Base-by-base conservation (phyloP, 2,797 vertebrate genomes). In the Malurus splendens region DNA sequence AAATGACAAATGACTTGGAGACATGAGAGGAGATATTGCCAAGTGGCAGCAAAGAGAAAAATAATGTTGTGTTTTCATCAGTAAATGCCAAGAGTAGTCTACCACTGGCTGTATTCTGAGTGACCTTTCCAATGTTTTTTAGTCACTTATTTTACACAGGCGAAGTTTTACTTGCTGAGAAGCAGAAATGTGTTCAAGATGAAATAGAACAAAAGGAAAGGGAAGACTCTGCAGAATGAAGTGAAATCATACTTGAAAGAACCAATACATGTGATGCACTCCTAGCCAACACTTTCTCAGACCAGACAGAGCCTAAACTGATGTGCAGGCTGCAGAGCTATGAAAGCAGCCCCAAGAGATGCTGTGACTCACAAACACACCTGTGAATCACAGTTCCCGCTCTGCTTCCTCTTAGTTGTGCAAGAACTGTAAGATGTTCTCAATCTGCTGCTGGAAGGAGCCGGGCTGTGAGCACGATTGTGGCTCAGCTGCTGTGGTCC, bases 1-100 rank as follows among this genome's bases (percentile, higher is more conserved):
- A 81, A 89, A 76, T 23, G 16, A 70, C 17, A 85, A 82, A 83
- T 38, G 6, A 82, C 68, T 90, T 55, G 19, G 28, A 92, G 33
- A 15, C 32, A 39, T 28, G 44, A 89, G 51, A 81, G 28, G 47
- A 89, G 47, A 83, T 24, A 68, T 33, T 86, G 85, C 80, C 92
- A 93, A 93, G 67, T 57, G 64, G 60, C 85, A 86, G 82, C 66
- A 76, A 86, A 86, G 64, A 86, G 47, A 87, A 90, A 94, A 95
- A 89, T 81, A 89, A 80, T 68, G 28, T 79, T 90, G 59, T 5
- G 0, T 73, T 93, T 92, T 86, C 68, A 12, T 32, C 61, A 33
- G 55, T 57, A 80, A 89, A 81, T 74, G 71, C 42, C 89, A 92
- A 81, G 44, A 77, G n/a, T 81, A 71, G 56, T 71, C 47, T 84